Conservation (phyloP, 1,140 invertebrate genomes). For the Leptopilina boulardi region DNA sequence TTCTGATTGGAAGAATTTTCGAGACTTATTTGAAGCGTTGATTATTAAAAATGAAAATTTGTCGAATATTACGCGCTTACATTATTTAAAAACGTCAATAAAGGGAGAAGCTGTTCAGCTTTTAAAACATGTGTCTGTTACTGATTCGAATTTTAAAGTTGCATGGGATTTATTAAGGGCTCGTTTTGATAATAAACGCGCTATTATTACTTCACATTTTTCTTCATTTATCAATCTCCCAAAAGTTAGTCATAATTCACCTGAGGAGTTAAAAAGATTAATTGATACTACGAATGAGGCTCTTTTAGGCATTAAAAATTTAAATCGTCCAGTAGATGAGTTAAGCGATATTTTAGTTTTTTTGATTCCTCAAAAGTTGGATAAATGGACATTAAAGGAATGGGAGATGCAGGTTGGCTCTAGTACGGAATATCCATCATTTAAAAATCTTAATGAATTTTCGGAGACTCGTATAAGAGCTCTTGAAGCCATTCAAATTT, state of each 20-base stretch:
- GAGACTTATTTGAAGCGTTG: slow-evolving; percentile 28
- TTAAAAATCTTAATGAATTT: no score
- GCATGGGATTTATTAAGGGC: slow-evolving; percentile 33
- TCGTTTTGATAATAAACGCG: slow-evolving; percentile 4
- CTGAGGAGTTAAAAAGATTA: slow-evolving; percentile 13
- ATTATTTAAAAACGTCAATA: slow-evolving; percentile 27
- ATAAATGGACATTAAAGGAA: no score
- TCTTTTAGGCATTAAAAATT: neutral
- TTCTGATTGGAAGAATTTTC: slow-evolving; percentile 24
- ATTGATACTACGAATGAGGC: slow-evolving; percentile 27
- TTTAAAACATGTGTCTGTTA: slow-evolving; percentile 3
- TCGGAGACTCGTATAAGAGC: no score
- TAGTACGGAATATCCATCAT: no score
- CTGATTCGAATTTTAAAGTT: neutral
- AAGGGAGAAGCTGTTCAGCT: neutral
- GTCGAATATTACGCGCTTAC: neutral
- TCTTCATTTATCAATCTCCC: neutral
- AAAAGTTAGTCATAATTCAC: neutral
- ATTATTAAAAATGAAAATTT: neutral
- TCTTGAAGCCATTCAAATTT: no score
- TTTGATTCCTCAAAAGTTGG: no score
- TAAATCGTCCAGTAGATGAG: neutral
- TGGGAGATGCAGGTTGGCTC: no score
- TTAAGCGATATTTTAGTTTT: no score
- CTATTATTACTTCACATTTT: slow-evolving; percentile 29